Percentiles rank a stretch among this genome's conserved stretches.
These are phyloP conservation scores for Panagrolaimus sp. DNA, from an alignment of 1,140 invertebrate genomes.

Conservation along the genomic window DNA sequence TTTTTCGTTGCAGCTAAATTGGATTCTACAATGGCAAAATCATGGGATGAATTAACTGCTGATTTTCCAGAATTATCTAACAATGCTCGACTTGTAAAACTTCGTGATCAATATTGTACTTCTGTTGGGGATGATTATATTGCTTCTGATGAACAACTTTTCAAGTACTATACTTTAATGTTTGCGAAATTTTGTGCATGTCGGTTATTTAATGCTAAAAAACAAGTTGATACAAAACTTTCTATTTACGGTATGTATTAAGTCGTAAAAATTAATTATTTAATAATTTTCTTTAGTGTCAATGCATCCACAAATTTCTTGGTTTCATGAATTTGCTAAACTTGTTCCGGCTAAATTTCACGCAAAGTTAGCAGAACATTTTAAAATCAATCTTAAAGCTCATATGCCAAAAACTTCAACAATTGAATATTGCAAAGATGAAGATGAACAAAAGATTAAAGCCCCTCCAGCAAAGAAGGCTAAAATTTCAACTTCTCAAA, in stretches of 20 bases:
- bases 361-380: too few relatives aligned
- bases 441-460: conserved; percentile 21
- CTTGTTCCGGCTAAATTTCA: neutral
- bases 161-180: neutral
- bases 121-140: neutral
- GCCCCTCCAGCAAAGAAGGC: conserved; percentile 16
- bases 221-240: too few relatives aligned
- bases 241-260: too few relatives aligned
- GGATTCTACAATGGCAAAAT: neutral
- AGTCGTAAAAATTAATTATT: too few relatives aligned
- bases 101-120: neutral
- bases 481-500: conserved; percentile 26
- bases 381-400: neutral
- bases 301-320: too few relatives aligned
- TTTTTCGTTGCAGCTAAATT: neutral
- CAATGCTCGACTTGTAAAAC: neutral
- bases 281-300: too few relatives aligned
- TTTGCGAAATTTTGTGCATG: neutral
- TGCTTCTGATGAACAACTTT: neutral
- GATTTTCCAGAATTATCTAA: neutral
- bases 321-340: neutral
- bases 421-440: conserved; percentile 20
- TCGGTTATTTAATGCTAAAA: too few relatives aligned
- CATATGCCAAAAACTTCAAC: neutral
- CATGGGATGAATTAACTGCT: conserved; percentile 5